phyloP scores from a whole-genome alignment of 1,140 invertebrate genomes.

The Alviniconcha marisindica region DNA sequence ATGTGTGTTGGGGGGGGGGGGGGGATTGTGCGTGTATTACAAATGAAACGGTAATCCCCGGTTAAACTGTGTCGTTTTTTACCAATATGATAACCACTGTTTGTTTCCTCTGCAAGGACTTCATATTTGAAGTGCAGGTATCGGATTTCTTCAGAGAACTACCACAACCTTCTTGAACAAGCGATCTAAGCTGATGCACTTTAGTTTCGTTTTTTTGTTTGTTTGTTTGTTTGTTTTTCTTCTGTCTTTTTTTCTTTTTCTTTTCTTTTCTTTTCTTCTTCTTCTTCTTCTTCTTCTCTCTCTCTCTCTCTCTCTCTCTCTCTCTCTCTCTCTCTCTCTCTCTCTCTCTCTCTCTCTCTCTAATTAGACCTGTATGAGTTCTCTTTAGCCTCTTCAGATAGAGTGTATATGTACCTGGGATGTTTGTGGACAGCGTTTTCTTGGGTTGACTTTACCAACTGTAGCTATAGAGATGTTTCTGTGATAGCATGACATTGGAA shows the following conservation, averaged over 20 bases:
- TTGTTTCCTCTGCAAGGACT: not conserved
- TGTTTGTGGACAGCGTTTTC: not conserved
- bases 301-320: not conserved
- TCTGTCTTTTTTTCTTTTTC: not conserved
- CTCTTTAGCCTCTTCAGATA: not conserved
- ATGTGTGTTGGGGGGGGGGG: too few species aligned
- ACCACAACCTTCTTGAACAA: too few species aligned
- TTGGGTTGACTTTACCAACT: not conserved
- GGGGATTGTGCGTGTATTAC: too few species aligned
- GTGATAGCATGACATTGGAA: slow-evolving; percentile 8
- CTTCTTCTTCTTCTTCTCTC: not conserved
- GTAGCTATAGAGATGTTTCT: not conserved
- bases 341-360: not conserved
- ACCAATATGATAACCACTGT: not conserved
- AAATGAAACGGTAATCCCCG: not conserved
- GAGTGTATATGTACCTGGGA: not conserved
- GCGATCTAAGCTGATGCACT: too few species aligned
- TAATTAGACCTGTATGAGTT: not conserved
- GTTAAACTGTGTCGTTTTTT: not conserved
- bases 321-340: not conserved
- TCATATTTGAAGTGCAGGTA: not conserved
- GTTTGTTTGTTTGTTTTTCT: not conserved
- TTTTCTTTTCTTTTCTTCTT: not conserved
- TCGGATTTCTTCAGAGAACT: too few species aligned
- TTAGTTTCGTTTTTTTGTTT: not conserved